These are phyloP conservation scores for Pristionchus pacificus DNA, from an alignment of 1,140 invertebrate species.

Conservation along the genomic window DNA sequence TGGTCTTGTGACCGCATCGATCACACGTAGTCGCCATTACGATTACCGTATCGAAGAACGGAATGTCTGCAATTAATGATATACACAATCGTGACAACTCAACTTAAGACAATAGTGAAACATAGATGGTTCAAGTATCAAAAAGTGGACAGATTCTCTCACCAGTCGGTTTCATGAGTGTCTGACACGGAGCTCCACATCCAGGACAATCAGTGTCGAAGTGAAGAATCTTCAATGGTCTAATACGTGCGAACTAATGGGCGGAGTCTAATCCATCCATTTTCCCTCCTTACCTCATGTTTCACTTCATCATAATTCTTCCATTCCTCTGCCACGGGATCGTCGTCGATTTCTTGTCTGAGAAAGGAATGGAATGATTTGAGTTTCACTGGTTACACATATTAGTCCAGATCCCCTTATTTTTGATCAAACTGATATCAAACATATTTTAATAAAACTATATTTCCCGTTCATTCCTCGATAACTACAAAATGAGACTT, in stretches of 20 bases:
- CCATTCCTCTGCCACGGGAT: constrained; percentile 48
- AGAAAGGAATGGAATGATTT: neutral
- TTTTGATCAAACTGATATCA: too few relatives aligned
- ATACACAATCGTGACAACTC: too few relatives aligned
- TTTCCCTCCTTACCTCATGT: constrained; percentile 62
- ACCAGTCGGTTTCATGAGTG: constrained; percentile 94
- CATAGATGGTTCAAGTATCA: constrained; percentile 8
- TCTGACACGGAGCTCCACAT: constrained; percentile 76
- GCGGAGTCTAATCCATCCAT: neutral
- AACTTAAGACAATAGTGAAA: too few relatives aligned
- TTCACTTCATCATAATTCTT: constrained; percentile 65
- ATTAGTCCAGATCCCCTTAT: too few relatives aligned
- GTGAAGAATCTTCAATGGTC: constrained; percentile 65
- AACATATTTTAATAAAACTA: too few relatives aligned
- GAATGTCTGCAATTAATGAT: constrained; percentile 74
- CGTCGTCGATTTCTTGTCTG: constrained; percentile 51
- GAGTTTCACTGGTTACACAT: too few relatives aligned
- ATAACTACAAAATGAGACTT: neutral
- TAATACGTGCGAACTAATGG: neutral
- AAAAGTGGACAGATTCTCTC: constrained; percentile 40
- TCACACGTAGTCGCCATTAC: constrained; percentile 95
- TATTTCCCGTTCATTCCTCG: too few relatives aligned
- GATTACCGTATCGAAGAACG: constrained; percentile 89
- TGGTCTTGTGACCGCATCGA: constrained; percentile 79
- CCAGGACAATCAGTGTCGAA: constrained; percentile 83